These are phyloP conservation scores for Crossaster papposus DNA, from an alignment of 53 echinoderm and acorn worm species.

Conservation along the genomic window DNA sequence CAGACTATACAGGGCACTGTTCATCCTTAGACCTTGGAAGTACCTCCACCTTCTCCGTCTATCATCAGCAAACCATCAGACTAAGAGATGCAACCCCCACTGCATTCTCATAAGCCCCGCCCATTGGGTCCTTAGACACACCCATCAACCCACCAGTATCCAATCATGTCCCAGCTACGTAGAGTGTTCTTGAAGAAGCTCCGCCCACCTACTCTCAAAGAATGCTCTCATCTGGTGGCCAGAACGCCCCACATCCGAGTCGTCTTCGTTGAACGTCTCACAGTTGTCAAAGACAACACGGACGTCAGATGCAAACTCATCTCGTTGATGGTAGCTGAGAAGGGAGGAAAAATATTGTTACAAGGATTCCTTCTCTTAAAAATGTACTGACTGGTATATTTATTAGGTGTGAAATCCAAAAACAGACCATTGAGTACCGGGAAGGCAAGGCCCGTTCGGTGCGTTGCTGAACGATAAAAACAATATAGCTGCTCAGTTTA, in stretches of 20 bases:
- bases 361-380: not conserved
- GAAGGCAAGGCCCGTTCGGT: no score
- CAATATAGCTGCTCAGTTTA: no score
- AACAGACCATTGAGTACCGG: no score
- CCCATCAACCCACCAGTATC: not conserved
- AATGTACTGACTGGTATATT: not conserved
- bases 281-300: slow-evolving; percentile 97
- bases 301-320: slow-evolving; percentile 91
- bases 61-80: not conserved
- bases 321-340: slow-evolving; percentile 76
- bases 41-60: not conserved
- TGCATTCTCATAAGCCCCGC: not conserved
- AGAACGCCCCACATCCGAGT: slow-evolving; percentile 93
- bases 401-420: no score
- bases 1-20: not conserved
- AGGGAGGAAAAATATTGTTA: slow-evolving; percentile 14
- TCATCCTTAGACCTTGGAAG: not conserved
- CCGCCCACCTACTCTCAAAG: slow-evolving; percentile 97
- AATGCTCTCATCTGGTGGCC: slow-evolving; percentile 92
- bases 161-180: slow-evolving; percentile 26
- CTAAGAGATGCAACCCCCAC: not conserved
- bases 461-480: no score
- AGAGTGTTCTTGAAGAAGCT: slow-evolving; percentile 57
- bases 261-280: slow-evolving; percentile 98
- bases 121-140: not conserved